Base-by-base conservation (phyloP, 1,140 invertebrate species). In the Drosophila takahashii region DNA sequence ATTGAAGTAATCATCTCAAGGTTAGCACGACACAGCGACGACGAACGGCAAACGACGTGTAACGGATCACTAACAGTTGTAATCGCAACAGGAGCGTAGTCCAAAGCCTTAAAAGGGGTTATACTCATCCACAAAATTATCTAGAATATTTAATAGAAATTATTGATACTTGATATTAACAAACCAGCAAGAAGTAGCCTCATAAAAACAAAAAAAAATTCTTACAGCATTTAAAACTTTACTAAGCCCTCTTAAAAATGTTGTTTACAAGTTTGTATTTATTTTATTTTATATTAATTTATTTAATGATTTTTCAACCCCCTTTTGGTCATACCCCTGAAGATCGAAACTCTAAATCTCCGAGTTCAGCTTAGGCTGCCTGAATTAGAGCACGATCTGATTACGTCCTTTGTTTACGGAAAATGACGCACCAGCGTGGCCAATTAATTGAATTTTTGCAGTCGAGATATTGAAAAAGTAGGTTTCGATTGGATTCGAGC, bases 1-100 rank as follows among this genome's bases (percentile, higher is more conserved):
- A 89, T 74, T 83, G 76, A 89, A 89, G 72, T 62, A 89, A 89
- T 84, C 84, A 77, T 84, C 84, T 80, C 84, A 89, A 89, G 84
- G 84, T 89, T 89, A 77, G 72, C 84, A 87, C 85, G 84, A 84
- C 79, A 62, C 36, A 32, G 39, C 47, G 11, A 26, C 42, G 42
- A 54, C 51, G 37, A 75, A 65, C 57, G 62, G 36, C 65, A 64
- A 65, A 45, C 77, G 53, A 58, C 65, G 45, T 80, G 81, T 77
- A 79, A 78, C 83, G 78, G 79, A 62, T 86, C 81, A 87, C 71
- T 65, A 84, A 76, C 65, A 84, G 45, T 62, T 51, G 57, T 62
- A 70, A 77, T 70, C 62, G 59, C 64, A 50, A 62, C 52, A 62
- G 37, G 32, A 48, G 22, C 58, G 34, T 4, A 47, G 36, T 6